Conservation (phyloP, 2,797 vertebrate species). For the Crenuchus spilurus region DNA sequence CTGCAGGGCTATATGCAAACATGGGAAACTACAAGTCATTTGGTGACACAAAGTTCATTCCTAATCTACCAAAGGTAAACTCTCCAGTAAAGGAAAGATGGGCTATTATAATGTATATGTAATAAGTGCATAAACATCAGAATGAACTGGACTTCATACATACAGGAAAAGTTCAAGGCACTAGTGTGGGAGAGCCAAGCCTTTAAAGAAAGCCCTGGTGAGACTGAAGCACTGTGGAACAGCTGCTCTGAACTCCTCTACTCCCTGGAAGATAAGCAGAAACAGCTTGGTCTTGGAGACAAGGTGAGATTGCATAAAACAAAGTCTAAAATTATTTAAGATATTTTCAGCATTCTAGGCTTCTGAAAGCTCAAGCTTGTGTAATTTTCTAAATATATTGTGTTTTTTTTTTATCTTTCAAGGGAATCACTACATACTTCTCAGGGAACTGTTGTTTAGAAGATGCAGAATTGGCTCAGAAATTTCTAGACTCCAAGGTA, state of each 20-base stretch:
- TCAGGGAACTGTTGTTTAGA: slow-evolving; percentile 87
- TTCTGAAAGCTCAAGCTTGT: background rate
- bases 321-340: background rate
- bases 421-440: slow-evolving; percentile 93
- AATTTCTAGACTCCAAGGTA: slow-evolving; percentile 91
- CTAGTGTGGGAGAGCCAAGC: slow-evolving; percentile 85
- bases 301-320: slow-evolving; percentile 72
- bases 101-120: too few relatives aligned
- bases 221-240: slow-evolving; percentile 83
- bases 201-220: slow-evolving; percentile 76
- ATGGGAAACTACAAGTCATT: slow-evolving; percentile 98
- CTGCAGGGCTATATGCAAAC: slow-evolving; percentile 89
- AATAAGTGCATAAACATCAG: background rate
- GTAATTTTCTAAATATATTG: background rate
- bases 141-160: background rate
- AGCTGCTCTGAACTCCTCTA: slow-evolving; percentile 80
- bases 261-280: slow-evolving; percentile 84
- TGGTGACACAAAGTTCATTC: slow-evolving; percentile 93
- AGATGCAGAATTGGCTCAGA: slow-evolving; percentile 89
- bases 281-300: slow-evolving; percentile 86
- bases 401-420: slow-evolving; percentile 19
- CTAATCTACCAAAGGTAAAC: slow-evolving; percentile 87
- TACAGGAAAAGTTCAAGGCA: slow-evolving; percentile 87
- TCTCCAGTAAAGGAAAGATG: too few relatives aligned
- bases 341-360: background rate